Evolutionary conservation across 2,797 vertebrate species (phyloP).

Genomic region (Urosaurus nigricauda): DNA sequence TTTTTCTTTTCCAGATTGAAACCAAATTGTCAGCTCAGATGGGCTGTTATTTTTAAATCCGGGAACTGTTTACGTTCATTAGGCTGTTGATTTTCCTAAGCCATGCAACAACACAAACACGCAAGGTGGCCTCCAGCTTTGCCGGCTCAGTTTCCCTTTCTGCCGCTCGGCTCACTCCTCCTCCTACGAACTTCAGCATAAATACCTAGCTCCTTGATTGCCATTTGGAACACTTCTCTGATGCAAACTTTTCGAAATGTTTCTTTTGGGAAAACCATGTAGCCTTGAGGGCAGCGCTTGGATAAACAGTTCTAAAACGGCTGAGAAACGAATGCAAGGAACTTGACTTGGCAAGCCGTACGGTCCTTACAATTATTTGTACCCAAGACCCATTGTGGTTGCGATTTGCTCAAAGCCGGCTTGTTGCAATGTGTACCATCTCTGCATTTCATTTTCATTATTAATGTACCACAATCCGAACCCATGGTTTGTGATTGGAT

Average conservation of each 20-base stretch:
- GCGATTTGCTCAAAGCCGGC: too few species aligned
- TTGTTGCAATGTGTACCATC: too few species aligned
- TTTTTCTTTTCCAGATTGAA: conserved; percentile 47
- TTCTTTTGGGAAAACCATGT: background rate
- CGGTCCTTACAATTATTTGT: too few species aligned
- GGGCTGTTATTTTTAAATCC: conserved; percentile 57
- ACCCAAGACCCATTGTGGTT: too few species aligned
- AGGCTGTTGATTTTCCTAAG: conserved; percentile 62
- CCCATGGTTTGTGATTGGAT: too few species aligned
- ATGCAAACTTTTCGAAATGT: background rate
- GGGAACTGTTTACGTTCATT: conserved; percentile 59
- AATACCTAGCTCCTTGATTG: conserved; percentile 14
- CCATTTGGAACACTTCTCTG: background rate
- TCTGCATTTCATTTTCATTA: too few species aligned
- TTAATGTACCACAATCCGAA: too few species aligned
- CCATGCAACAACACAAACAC: conserved; percentile 52
- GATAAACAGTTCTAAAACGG: too few species aligned
- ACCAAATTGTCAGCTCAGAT: conserved; percentile 63
- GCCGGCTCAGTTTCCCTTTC: conserved; percentile 25
- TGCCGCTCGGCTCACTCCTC: background rate
- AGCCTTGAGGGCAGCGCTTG: background rate
- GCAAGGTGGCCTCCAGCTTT: conserved; percentile 35
- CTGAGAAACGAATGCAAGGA: too few species aligned
- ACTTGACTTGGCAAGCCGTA: background rate
- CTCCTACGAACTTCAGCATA: conserved; percentile 11